phyloP scores from a whole-genome alignment of 2,797 vertebrate genomes.

The Merluccius polli region DNA sequence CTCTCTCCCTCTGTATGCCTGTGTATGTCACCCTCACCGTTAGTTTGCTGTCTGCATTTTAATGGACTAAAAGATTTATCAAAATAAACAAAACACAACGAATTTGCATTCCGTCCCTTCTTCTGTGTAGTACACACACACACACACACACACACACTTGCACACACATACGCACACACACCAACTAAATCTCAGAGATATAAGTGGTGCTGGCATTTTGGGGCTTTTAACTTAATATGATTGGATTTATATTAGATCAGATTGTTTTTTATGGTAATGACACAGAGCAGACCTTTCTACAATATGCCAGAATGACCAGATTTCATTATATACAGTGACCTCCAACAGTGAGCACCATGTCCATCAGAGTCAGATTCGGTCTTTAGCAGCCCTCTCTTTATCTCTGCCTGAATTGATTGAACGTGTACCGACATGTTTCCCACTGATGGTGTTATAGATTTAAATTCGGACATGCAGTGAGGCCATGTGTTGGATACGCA shows the following conservation, averaged over 20 bases:
- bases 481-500: no score
- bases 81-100: constrained; percentile 56
- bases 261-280: constrained; percentile 37
- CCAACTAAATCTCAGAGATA: neutral
- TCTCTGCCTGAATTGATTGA: neutral
- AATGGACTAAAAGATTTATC: constrained; percentile 51
- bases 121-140: neutral
- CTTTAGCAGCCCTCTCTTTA: neutral
- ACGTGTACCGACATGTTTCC: no score
- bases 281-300: constrained; percentile 15
- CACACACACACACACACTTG: neutral
- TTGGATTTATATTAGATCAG: constrained; percentile 41
- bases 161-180: constrained; percentile 17
- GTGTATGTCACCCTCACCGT: constrained; percentile 40
- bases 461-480: no score
- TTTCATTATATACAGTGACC: no score
- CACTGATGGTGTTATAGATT: no score
- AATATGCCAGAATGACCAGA: neutral
- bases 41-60: constrained; percentile 51
- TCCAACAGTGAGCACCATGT: no score
- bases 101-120: constrained; percentile 31
- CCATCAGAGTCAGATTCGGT: no score
- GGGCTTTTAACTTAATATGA: constrained; percentile 19
- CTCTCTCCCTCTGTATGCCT: constrained; percentile 12
- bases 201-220: neutral